These are phyloP conservation scores for Helobdella robusta DNA, from an alignment of 2,888 invertebrate genomes.

Conservation along the genomic window DNA sequence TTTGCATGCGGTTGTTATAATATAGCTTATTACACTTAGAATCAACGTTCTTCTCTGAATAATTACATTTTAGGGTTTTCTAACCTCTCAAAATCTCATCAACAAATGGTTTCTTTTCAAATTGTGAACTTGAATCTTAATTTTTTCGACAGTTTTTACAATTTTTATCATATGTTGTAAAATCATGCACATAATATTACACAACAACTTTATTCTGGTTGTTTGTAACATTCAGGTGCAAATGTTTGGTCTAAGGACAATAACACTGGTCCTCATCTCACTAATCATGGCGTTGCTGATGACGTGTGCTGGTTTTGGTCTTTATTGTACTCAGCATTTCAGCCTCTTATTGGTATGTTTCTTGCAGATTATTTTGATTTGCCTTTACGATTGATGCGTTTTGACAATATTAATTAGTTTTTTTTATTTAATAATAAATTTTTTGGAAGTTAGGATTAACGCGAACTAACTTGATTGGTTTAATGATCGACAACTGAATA, in stretches of 20 bases:
- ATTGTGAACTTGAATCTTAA: not conserved
- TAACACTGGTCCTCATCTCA: constrained; percentile 13
- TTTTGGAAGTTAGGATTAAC: not conserved
- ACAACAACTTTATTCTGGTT: not conserved
- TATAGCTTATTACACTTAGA: too few relatives aligned
- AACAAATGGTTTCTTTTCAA: too few relatives aligned
- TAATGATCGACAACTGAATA: too few relatives aligned
- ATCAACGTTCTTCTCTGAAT: too few relatives aligned
- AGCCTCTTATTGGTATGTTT: constrained; percentile 28
- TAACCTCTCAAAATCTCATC: too few relatives aligned
- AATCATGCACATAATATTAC: not conserved
- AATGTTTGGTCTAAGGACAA: constrained; percentile 7
- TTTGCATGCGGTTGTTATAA: too few relatives aligned
- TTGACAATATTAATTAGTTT: not conserved
- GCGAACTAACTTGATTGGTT: too few relatives aligned
- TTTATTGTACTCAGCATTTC: constrained; percentile 26
- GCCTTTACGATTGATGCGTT: not conserved
- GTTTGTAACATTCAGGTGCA: not conserved
- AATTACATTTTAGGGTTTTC: too few relatives aligned
- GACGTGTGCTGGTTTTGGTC: constrained; percentile 25
- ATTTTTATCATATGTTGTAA: not conserved
- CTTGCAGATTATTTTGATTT: not conserved
- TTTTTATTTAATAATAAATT: not conserved
- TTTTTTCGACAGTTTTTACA: not conserved
- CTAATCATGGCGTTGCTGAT: constrained; percentile 27